These are phyloP conservation scores for Enteromius paludinosus DNA, from an alignment of 2,797 vertebrate species.

Conservation along the genomic window DNA sequence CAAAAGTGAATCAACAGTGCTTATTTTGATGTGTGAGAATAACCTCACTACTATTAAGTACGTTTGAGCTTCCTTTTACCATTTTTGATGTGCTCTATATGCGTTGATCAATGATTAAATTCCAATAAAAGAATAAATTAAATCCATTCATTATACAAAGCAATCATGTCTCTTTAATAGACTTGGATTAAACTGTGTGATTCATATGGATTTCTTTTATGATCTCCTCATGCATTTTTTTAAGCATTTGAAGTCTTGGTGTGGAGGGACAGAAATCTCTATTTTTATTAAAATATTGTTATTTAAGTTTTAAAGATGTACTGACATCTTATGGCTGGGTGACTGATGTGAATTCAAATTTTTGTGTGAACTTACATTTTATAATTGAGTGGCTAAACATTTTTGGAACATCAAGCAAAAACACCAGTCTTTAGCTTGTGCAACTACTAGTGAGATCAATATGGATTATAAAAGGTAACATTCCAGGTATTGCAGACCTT, in stretches of 20 bases:
- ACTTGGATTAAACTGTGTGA: neutral
- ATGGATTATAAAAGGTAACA: neutral
- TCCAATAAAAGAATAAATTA: neutral
- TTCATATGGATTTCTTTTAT: neutral
- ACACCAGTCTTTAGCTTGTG: neutral
- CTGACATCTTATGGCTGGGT: neutral
- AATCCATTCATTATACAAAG: neutral
- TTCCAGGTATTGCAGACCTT: slow-evolving; percentile 7
- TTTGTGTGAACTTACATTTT: neutral
- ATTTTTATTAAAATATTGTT: neutral
- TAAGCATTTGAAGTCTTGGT: neutral
- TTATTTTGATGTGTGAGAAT: neutral
- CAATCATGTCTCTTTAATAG: neutral
- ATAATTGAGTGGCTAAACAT: neutral
- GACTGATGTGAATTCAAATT: neutral
- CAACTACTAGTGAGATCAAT: neutral
- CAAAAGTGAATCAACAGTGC: neutral
- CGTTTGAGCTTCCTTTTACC: neutral
- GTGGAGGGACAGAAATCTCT: neutral
- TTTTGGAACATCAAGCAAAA: neutral
- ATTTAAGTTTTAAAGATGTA: neutral
- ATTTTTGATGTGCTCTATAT: neutral
- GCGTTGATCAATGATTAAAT: neutral
- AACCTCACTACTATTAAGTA: neutral
- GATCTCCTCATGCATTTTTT: neutral